Evolutionary conservation across 1,140 invertebrate genomes (phyloP).

Genomic region (Rhysida immarginata): DNA sequence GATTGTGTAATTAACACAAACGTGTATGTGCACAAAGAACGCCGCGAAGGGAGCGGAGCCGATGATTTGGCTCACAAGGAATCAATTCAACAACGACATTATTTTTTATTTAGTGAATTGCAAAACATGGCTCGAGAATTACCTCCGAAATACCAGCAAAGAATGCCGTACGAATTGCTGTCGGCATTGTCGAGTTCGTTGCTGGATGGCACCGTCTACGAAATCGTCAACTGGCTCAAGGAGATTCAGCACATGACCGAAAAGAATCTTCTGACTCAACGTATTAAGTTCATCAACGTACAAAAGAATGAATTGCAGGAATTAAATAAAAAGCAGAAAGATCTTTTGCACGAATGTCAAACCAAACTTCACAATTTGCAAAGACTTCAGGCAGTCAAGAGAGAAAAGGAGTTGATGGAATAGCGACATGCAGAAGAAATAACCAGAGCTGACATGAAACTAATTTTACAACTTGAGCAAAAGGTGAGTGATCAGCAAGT

Average conservation of each 20-base stretch:
- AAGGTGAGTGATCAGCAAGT: constrained; percentile 81
- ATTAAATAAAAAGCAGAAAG: too few relatives aligned
- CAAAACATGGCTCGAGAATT: too few relatives aligned
- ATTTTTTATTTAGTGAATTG: too few relatives aligned
- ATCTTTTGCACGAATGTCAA: too few relatives aligned
- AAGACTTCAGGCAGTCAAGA: too few relatives aligned
- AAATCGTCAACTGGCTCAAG: constrained; percentile 81
- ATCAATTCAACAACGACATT: too few relatives aligned
- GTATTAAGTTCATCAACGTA: constrained; percentile 57
- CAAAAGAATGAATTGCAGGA: constrained; percentile 62
- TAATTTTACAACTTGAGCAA: constrained; percentile 74
- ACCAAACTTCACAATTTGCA: too few relatives aligned
- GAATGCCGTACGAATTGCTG: constrained; percentile 74
- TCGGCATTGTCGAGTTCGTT: constrained; percentile 75
- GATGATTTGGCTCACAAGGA: too few relatives aligned
- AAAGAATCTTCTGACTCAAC: constrained; percentile 71
- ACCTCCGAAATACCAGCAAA: constrained; percentile 85
- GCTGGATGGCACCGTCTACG: constrained; percentile 81
- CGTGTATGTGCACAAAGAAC: too few relatives aligned
- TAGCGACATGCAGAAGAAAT: constrained; percentile 30
- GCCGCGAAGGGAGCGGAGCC: too few relatives aligned
- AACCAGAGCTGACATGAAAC: constrained; percentile 65
- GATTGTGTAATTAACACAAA: too few relatives aligned
- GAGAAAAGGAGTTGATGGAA: too few relatives aligned
- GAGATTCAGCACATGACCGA: constrained; percentile 92